Evolutionary conservation across 2,797 vertebrate genomes (phyloP), one percentile per base, ranked within the genome.

Genomic region (Cetoscarus ocellatus): DNA sequence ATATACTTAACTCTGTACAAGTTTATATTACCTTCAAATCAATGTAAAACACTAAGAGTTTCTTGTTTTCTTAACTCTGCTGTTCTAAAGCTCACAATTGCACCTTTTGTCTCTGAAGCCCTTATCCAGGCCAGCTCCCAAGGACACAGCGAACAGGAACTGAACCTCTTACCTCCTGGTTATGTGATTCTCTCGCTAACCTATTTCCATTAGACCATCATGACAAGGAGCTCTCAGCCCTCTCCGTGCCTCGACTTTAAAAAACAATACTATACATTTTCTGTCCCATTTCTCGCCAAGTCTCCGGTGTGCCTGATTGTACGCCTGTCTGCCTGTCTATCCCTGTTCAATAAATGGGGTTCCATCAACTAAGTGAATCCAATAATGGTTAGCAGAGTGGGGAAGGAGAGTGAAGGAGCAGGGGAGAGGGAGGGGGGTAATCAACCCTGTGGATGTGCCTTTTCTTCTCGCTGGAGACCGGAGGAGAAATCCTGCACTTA

Each of bases 401-500:
- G 53, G 35, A 49, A 10, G 48, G 9, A 18, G 68, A 55, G 39
- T 6, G 49, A 13, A 48, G 5, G 69, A 14, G 50, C 67, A 15
- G 53, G 10, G 66, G 34, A 45, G 62, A 15, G 53, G 10, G 66
- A 27, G 48, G 62, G 48, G 67, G 70, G 67, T 88, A 83, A 93
- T 92, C 87, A 88, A 72, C 64, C 66, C 67, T 64, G 36, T 83
- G 78, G 73, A 75, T 71, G 76, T 85, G 69, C 69, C 64, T 79
- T 81, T 85, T 79, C 43, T 79, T 75, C 58, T 77, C 63, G 10
- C 85, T 67, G 2, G 76, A 77, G 85, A 84, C 84, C 67, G 57
- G 61, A 57, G 59, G 55, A 91, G 77, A 88, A 91, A 88, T 84
- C 73, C 73, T 84, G 84, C 82, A 85, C 83, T 86, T 93, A 93